These are phyloP conservation scores for Lamproptera curius DNA, from an alignment of 2,888 invertebrate species.

Conservation along the genomic window DNA sequence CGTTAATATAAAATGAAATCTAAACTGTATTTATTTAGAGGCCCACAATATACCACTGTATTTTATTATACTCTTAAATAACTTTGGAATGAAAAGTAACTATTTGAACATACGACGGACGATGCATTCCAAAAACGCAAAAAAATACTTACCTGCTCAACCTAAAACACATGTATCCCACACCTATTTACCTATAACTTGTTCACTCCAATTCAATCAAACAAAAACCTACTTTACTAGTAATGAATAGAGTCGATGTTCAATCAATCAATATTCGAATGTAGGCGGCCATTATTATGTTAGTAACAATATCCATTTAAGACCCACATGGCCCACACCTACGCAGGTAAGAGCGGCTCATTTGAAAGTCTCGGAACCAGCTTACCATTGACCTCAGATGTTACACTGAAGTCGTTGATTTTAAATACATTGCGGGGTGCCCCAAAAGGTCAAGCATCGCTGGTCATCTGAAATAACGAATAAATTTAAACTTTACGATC, in stretches of 20 bases:
- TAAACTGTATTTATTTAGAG: too few relatives aligned
- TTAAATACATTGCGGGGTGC: constrained; percentile 7
- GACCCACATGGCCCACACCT: constrained; percentile 38
- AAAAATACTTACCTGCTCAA: constrained; percentile 16
- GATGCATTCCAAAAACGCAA: background rate
- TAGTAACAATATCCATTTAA: constrained; percentile 34
- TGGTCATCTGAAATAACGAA: background rate
- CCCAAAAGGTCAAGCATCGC: background rate
- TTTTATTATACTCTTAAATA: too few relatives aligned
- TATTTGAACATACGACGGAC: too few relatives aligned
- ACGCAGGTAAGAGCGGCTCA: constrained; percentile 37
- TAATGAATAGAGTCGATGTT: constrained; percentile 1
- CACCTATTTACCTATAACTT: constrained; percentile 4
- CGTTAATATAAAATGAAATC: too few relatives aligned
- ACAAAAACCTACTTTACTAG: background rate
- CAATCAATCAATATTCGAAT: constrained; percentile 21
- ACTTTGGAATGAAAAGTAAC: too few relatives aligned
- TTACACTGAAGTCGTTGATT: background rate
- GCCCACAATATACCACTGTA: too few relatives aligned
- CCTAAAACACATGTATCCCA: constrained; percentile 8
- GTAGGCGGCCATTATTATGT: constrained; percentile 40
- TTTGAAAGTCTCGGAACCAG: constrained; percentile 27
- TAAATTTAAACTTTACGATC: constrained; percentile 7
- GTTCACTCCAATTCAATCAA: constrained; percentile 25
- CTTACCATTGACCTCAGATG: background rate